phyloP scores from a whole-genome alignment of 2,797 vertebrate species.

The Echiichthys vipera region DNA sequence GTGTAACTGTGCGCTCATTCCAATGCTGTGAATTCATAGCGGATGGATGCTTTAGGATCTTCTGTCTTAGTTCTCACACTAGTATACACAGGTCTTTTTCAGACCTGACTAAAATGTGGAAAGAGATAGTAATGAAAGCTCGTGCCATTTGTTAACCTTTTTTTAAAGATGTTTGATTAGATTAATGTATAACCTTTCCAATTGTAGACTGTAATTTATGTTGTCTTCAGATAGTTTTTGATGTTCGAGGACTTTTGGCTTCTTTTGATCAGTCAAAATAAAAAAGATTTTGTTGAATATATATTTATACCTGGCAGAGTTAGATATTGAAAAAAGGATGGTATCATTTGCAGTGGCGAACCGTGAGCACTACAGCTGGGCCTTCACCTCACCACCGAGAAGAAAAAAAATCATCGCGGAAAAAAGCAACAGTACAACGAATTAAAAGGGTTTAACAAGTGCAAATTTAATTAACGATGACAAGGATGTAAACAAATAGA shows the following conservation, averaged over 20 bases:
- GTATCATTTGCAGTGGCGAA: too few species aligned
- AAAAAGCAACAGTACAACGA: too few species aligned
- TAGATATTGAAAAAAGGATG: background rate
- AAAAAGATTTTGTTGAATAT: background rate
- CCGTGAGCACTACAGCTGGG: too few species aligned
- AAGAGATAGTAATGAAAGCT: background rate
- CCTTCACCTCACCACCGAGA: too few species aligned
- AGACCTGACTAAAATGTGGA: background rate
- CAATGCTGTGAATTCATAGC: background rate
- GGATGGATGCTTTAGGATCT: background rate
- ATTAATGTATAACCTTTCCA: background rate
- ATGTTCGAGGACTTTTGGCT: background rate
- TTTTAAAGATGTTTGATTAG: background rate
- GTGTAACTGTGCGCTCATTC: background rate
- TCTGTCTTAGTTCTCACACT: background rate
- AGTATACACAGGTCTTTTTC: background rate
- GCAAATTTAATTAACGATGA: too few species aligned
- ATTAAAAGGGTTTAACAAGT: too few species aligned
- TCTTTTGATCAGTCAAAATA: background rate
- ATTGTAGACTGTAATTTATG: background rate
- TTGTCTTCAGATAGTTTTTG: background rate
- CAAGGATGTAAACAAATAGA: too few species aligned
- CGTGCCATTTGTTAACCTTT: background rate
- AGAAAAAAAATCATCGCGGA: too few species aligned
- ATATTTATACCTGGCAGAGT: background rate